Conservation (phyloP, 2,113 vertebrate genomes). For the Procavia capensis region DNA sequence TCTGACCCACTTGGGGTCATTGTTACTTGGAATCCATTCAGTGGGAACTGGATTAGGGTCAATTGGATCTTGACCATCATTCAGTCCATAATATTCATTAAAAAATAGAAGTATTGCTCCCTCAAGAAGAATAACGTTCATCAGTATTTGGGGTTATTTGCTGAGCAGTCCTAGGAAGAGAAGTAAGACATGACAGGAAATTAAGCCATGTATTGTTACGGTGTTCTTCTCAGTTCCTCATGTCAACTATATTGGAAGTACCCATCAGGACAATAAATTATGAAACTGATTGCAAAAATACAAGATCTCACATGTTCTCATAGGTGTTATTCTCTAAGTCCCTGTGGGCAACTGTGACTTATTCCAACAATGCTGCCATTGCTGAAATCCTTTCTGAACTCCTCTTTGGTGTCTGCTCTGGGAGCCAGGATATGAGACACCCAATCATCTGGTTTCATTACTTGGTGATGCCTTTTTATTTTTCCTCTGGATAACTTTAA, state of each 20-base stretch:
- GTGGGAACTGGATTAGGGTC: background rate
- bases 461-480: background rate
- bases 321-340: background rate
- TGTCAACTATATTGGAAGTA: background rate
- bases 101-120: background rate
- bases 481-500: constrained; percentile 32
- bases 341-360: background rate
- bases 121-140: background rate
- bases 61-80: background rate
- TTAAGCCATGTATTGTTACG: background rate
- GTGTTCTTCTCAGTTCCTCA: background rate
- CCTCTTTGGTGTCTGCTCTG: background rate
- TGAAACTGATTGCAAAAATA: background rate
- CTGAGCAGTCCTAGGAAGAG: background rate
- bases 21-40: background rate
- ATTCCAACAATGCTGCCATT: background rate
- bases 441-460: background rate
- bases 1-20: background rate
- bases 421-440: constrained; percentile 65
- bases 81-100: background rate
- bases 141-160: background rate
- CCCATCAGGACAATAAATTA: background rate
- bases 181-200: background rate
- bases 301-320: background rate
- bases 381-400: background rate